A percentile compares a stretch with the other conserved stretches of the same genome.
These are phyloP conservation scores for Agrochola macilenta DNA, from an alignment of 2,888 invertebrate species.

Conservation along the genomic window DNA sequence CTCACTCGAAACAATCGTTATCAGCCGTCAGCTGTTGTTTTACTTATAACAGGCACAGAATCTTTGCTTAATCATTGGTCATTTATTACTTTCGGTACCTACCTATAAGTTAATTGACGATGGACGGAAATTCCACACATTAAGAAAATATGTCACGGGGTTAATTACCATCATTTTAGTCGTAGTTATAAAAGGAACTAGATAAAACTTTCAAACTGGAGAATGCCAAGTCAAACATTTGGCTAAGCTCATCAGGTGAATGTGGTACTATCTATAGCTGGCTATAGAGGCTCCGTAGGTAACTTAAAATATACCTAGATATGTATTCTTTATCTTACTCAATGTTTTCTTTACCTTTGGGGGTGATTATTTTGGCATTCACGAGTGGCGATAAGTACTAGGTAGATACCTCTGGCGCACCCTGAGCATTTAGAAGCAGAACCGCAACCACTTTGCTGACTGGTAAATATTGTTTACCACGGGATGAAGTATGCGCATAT, in stretches of 20 bases:
- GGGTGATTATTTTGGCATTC: neutral
- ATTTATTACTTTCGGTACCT: constrained; percentile 3
- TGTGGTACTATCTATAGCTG: neutral
- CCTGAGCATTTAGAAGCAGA: neutral
- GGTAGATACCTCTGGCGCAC: neutral
- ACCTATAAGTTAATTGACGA: constrained; percentile 27
- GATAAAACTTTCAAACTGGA: neutral
- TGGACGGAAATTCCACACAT: constrained; percentile 35
- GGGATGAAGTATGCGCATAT: neutral
- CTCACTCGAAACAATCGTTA: constrained; percentile 8
- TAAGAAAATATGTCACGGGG: constrained; percentile 12
- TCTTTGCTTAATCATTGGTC: constrained; percentile 6
- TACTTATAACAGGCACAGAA: constrained; percentile 14
- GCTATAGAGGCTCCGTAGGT: neutral
- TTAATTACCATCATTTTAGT: constrained; percentile 5
- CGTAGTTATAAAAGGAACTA: neutral
- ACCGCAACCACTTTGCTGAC: neutral
- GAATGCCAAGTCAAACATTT: neutral
- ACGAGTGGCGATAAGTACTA: neutral
- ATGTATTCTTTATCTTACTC: neutral
- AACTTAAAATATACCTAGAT: neutral
- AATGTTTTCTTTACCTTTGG: neutral
- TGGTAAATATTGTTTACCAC: neutral
- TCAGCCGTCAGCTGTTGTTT: neutral
- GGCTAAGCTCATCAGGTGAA: neutral